phyloP scores from a whole-genome alignment of 2,888 invertebrate genomes.

The Megaustenia siamemsis region DNA sequence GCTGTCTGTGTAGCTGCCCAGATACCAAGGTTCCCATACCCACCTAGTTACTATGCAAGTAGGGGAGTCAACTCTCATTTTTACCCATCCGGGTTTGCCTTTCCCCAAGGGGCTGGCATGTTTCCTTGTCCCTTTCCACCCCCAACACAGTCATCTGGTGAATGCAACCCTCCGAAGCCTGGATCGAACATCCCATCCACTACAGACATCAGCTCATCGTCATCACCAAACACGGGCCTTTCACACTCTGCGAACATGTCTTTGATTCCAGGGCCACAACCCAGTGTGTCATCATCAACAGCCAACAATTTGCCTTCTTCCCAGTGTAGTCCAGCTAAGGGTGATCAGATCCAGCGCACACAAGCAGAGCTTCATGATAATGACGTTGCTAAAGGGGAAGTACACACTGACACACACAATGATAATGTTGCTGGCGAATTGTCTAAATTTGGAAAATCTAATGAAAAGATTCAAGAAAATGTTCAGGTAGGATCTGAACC shows the following conservation, averaged over 20 bases:
- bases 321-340: conserved; percentile 4
- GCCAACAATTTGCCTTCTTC: not conserved
- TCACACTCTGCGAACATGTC: conserved; percentile 2
- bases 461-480: too few species aligned
- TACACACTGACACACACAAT: too few species aligned
- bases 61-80: conserved; percentile 13
- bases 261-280: not conserved
- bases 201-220: conserved; percentile 26
- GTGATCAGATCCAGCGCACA: too few species aligned
- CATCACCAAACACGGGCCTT: not conserved
- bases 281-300: not conserved
- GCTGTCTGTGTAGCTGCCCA: not conserved
- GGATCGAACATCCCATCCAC: not conserved
- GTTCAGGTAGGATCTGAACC: too few species aligned
- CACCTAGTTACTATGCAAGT: conserved; percentile 47
- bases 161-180: not conserved
- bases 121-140: conserved; percentile 46
- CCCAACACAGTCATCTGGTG: not conserved
- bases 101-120: conserved; percentile 25
- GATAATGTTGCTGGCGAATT: too few species aligned
- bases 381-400: too few species aligned
- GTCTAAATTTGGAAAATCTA: too few species aligned
- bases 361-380: too few species aligned
- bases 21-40: conserved; percentile 53
- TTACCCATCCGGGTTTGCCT: conserved; percentile 26